Conservation (phyloP, 1,140 invertebrate species). For the Drosophila insularis region DNA sequence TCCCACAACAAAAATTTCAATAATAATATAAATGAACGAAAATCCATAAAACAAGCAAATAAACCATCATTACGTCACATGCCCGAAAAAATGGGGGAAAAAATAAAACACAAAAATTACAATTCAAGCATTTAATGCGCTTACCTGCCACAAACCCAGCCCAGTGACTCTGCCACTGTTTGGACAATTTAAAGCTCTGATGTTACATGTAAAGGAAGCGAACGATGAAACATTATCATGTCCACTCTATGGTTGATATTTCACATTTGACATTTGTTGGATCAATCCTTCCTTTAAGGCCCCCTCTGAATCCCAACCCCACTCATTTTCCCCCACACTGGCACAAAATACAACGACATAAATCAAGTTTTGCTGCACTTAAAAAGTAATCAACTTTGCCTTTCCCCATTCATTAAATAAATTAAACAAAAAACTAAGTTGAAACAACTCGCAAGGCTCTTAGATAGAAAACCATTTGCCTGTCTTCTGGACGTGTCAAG, state of each 20-base stretch:
- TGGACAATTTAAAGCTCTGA: constrained; percentile 50
- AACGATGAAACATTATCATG: constrained; percentile 1
- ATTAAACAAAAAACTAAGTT: constrained; percentile 58
- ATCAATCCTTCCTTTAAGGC: neutral
- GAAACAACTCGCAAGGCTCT: constrained; percentile 11
- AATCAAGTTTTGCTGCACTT: constrained; percentile 56
- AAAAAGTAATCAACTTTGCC: constrained; percentile 64
- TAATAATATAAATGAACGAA: constrained; percentile 37
- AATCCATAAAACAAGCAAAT: constrained; percentile 42
- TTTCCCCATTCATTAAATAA: constrained; percentile 37
- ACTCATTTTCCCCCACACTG: neutral
- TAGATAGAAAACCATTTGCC: constrained; percentile 28
- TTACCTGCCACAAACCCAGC: constrained; percentile 30
- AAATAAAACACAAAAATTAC: constrained; percentile 38
- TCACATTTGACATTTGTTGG: constrained; percentile 17
- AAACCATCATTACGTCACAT: constrained; percentile 30
- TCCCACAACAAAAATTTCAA: constrained; percentile 4
- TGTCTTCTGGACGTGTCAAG: constrained; percentile 52
- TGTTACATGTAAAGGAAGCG: constrained; percentile 19
- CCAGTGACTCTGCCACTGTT: constrained; percentile 28
- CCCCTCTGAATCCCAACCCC: too few species aligned
- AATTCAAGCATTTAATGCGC: constrained; percentile 63
- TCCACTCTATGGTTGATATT: constrained; percentile 16
- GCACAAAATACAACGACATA: neutral
- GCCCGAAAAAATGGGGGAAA: neutral